phyloP scores from a whole-genome alignment of 2,888 invertebrate genomes.

The Drosophila bunnanda region DNA sequence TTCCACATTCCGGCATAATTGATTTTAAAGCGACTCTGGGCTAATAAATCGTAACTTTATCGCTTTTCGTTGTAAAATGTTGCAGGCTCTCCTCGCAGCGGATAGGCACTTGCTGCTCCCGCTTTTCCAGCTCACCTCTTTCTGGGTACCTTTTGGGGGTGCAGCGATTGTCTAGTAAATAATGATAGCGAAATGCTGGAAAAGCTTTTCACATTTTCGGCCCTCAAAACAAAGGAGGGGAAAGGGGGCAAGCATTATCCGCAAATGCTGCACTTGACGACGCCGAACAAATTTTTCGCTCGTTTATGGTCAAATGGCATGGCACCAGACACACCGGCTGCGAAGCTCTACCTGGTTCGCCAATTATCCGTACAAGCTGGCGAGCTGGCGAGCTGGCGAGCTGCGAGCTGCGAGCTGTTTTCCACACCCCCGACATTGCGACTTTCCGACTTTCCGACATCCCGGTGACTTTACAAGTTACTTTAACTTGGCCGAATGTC shows the following conservation, averaged over 20 bases:
- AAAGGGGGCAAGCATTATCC: slow-evolving; percentile 9
- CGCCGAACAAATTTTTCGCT: slow-evolving; percentile 78
- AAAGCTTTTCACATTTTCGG: slow-evolving; percentile 44
- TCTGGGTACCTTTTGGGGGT: slow-evolving; percentile 35
- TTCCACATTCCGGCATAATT: slow-evolving; percentile 84
- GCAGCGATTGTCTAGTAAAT: slow-evolving; percentile 66
- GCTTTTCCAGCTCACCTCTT: slow-evolving; percentile 41
- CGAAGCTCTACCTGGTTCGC: slow-evolving; percentile 68
- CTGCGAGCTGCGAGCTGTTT: slow-evolving; percentile 42
- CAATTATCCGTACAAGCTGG: slow-evolving; percentile 79
- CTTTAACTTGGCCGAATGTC: slow-evolving; percentile 68
- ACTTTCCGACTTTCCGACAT: slow-evolving; percentile 21
- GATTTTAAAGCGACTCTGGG: slow-evolving; percentile 82
- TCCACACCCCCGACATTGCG: slow-evolving; percentile 55
- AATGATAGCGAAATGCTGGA: slow-evolving; percentile 68
- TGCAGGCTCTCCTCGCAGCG: slow-evolving; percentile 25
- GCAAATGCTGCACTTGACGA: slow-evolving; percentile 71
- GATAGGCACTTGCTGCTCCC: slow-evolving; percentile 50
- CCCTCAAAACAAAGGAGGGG: slow-evolving; percentile 34
- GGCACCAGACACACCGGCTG: slow-evolving; percentile 77
- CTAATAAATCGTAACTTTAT: slow-evolving; percentile 84
- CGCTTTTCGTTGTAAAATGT: slow-evolving; percentile 75
- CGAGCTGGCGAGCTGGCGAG: slow-evolving; percentile 50
- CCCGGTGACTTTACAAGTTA: slow-evolving; percentile 74
- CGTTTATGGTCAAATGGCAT: slow-evolving; percentile 83